A percentile compares a stretch with the other conserved stretches of the same genome.
These are phyloP conservation scores for Campylomormyrus tamandua DNA, from an alignment of 2,113 vertebrate genomes.

Conservation along the genomic window DNA sequence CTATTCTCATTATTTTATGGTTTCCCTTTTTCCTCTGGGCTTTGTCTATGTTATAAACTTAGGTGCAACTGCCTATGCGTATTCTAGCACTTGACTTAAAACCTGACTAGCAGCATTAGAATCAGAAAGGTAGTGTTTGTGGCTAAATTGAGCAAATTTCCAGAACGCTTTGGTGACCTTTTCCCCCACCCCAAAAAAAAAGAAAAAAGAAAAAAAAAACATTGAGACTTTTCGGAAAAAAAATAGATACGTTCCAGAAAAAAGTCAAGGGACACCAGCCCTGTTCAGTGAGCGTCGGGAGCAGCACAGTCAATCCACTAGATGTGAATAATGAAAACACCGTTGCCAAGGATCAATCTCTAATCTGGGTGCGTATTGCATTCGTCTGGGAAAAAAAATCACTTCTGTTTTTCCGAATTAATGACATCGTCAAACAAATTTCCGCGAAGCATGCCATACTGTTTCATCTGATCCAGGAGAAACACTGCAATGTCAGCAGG, in stretches of 20 bases:
- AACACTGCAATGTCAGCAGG: too few relatives aligned
- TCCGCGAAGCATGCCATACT: too few relatives aligned
- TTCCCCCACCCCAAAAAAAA: too few relatives aligned
- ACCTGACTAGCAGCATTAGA: neutral
- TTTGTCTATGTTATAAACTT: neutral
- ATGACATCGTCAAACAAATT: too few relatives aligned
- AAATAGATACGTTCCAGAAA: too few relatives aligned
- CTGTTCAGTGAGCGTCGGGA: neutral
- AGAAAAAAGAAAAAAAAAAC: neutral
- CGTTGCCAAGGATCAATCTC: neutral
- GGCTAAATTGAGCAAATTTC: neutral
- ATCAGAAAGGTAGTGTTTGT: neutral
- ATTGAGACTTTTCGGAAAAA: neutral
- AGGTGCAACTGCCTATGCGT: neutral
- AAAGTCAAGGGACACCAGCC: neutral
- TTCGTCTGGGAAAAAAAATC: too few relatives aligned
- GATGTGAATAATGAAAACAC: neutral
- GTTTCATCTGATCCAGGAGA: too few relatives aligned
- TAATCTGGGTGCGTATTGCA: neutral
- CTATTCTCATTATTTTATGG: neutral
- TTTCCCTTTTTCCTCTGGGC: neutral
- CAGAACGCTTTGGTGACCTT: neutral
- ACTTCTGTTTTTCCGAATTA: too few relatives aligned
- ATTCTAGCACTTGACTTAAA: neutral
- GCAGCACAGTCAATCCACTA: neutral